Evolutionary conservation across 2,113 vertebrate species (phyloP), one percentile per base, ranked within the genome.

Genomic region (Rutilus rutilus): DNA sequence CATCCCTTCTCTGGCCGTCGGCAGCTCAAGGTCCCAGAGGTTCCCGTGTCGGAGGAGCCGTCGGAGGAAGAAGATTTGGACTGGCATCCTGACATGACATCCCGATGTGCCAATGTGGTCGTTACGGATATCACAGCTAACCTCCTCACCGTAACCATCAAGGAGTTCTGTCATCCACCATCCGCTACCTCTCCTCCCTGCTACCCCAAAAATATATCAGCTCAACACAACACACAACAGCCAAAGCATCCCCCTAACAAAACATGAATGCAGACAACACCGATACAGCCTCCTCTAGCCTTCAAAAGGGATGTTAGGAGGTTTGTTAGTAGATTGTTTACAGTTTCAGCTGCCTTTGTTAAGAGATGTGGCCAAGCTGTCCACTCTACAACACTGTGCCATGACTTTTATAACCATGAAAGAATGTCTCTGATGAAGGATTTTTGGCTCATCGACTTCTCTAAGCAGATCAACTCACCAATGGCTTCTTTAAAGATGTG

Each of bases 121-220:
- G 98, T 99, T 90, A 99, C 98, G 0, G 98, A 99, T 62, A 97
- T 99, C 91, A 99, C 98, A 92, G 97, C 98, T 94, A 99, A 99
- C 91, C 97, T 99, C 1, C 95, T 99, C 91, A 99, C 98, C 0
- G 98, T 99, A 93, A 99, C 98, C 88, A 99, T 99, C 92, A 99
- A 99, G 90, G 98, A 99, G 91, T 99, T 99, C 94, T 98, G 97
- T 93, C 97, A 96, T 2, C 97, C 97, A 0, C 96, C 97, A 21
- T 11, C 88, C 74, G 14, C 73, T 80, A 78, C 78, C 6, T 82
- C 85, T 25, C 81, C 82, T 36, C 57, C 87, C 27, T 88, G 85
- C 50, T 69, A 76, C 60, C 23, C 78, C 36, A 86, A 85, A 85
- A 67, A 86, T 81, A 60, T 47, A 64, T 64, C 71, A 19, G 33